Conservation (phyloP, 2,797 vertebrate species). For the Pseudochirops cupreus region DNA sequence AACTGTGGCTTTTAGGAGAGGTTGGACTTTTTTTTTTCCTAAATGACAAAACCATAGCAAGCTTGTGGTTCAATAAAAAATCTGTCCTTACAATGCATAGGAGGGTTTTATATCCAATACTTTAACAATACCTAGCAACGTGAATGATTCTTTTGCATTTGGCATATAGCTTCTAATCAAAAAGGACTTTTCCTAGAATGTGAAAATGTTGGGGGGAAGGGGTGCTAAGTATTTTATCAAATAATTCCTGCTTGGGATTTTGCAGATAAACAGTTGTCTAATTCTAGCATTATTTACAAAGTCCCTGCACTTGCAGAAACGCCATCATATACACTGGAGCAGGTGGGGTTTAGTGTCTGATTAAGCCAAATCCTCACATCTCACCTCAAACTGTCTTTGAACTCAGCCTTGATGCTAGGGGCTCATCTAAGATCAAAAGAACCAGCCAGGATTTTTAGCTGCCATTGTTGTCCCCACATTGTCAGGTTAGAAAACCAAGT, state of each 20-base stretch:
- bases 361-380: conserved; percentile 44
- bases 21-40: conserved; percentile 18
- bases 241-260: conserved; percentile 35
- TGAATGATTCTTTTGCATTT: neutral
- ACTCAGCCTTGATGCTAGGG: neutral
- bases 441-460: conserved; percentile 12
- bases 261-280: conserved; percentile 35
- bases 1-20: neutral
- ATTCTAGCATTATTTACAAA: conserved; percentile 35
- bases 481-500: neutral
- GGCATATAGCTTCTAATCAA: conserved; percentile 15
- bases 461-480: conserved; percentile 5
- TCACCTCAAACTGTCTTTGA: conserved; percentile 35
- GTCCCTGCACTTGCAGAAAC: neutral
- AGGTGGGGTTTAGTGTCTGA: conserved; percentile 31
- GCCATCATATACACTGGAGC: conserved; percentile 17
- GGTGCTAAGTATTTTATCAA: conserved; percentile 22
- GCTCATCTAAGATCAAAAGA: conserved; percentile 28
- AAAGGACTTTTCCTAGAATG: neutral
- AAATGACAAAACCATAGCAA: conserved; percentile 10
- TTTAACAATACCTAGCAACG: conserved; percentile 35
- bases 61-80: neutral
- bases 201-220: conserved; percentile 31
- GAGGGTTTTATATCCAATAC: conserved; percentile 25
- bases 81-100: neutral